Base-by-base conservation (phyloP, 2,888 invertebrate species). In the Zhengitettix transpicula region DNA sequence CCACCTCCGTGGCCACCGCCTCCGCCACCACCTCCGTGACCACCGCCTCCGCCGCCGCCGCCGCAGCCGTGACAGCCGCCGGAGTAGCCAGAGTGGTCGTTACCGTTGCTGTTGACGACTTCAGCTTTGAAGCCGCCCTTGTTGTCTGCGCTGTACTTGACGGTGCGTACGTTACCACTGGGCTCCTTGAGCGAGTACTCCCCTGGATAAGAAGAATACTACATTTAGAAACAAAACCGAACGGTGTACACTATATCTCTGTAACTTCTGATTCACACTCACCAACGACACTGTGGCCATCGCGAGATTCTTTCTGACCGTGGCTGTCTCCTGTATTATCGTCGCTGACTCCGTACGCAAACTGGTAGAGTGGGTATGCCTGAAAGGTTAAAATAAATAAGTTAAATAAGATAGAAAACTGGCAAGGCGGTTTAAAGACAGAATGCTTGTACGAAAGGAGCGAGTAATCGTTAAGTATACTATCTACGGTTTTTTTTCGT, bases 121-220 rank as follows among this genome's bases (percentile, higher is more conserved):
- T 83, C 78, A 40, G 84, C 84, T 68, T 84, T 84, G 75, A 85
- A 85, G 11, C 85, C 85, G 66, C 77, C 80, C 69, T 83, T 83
- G 40, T 61, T 58, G 40, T 61, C 60, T 53, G 85, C 85, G 17
- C 81, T 77, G 70, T 85, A 85, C 64, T 81, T 77, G 52, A 85
- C 85, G 52, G 78, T 71, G 16, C 69, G 61, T 44, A 66, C 64
- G 60, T 63, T 64, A 56, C 71, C 71, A 52, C 71, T 72, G 3
- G 72, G 71, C 57, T 73, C 73, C 51, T 71, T 68, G 14, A 73
- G 62, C 51, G 70, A 67, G 64, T 73, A 74, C 28, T 28, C 28
- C 28, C 28, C 28, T 28, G 28, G 3, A 28, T 7, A 28, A 7
- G 3, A 7, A 28, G 28, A 28, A 28, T 7, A 28, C 7, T 7